These are phyloP conservation scores for Catharus minimus DNA, from an alignment of 2,113 vertebrate genomes.

Conservation along the genomic window DNA sequence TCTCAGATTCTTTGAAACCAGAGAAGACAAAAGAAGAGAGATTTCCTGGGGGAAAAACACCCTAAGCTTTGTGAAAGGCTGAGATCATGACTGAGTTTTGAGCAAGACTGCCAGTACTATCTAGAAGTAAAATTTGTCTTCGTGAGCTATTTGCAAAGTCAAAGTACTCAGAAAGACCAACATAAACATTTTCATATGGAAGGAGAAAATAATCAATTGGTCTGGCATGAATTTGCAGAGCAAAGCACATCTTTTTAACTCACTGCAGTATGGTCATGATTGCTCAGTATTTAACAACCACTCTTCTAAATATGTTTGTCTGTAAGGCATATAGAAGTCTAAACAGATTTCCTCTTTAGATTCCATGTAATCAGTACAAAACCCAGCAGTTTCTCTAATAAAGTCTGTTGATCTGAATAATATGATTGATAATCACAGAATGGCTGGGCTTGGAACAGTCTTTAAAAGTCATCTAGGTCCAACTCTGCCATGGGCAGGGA, in stretches of 20 bases:
- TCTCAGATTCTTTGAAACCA: background rate
- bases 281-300: background rate
- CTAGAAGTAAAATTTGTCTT: background rate
- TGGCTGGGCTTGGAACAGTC: background rate
- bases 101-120: background rate
- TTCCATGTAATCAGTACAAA: background rate
- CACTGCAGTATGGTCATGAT: background rate
- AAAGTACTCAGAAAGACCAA: background rate
- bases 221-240: constrained; percentile 17
- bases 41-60: background rate
- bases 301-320: background rate
- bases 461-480: background rate
- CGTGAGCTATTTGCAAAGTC: background rate
- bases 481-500: background rate
- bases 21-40: background rate
- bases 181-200: constrained; percentile 15
- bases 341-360: background rate
- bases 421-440: background rate
- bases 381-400: background rate
- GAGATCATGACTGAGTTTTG: background rate
- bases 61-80: background rate
- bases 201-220: background rate
- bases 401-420: background rate
- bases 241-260: constrained; percentile 34
- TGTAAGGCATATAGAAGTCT: background rate